Evolutionary conservation across 1,140 invertebrate genomes (phyloP).

Genomic region (Dinoponera quadriceps): DNA sequence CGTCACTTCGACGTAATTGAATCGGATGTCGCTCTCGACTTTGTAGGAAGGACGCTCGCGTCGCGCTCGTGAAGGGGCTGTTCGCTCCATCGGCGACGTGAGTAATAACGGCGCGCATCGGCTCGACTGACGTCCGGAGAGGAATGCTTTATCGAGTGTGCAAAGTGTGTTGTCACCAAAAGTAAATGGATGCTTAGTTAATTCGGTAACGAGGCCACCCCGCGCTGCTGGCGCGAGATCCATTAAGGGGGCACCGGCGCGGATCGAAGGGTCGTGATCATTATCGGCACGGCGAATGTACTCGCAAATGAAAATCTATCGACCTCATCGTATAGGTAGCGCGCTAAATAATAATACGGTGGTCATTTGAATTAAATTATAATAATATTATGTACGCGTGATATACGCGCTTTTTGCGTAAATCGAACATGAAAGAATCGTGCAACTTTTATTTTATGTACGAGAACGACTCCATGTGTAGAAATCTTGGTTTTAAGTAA

Average conservation of each 20-base stretch:
- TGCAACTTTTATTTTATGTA: background rate
- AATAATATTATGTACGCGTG: background rate
- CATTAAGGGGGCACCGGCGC: constrained; percentile 7
- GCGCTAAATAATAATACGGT: background rate
- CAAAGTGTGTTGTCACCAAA: constrained; percentile 60
- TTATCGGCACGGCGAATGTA: background rate
- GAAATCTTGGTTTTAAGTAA: too few species aligned
- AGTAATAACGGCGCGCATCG: constrained; percentile 56
- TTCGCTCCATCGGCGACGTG: constrained; percentile 53
- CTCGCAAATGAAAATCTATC: background rate
- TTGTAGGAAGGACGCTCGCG: constrained; percentile 43
- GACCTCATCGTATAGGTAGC: background rate
- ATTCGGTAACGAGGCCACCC: constrained; percentile 21
- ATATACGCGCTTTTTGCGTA: background rate
- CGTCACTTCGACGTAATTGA: constrained; percentile 57
- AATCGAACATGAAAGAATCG: background rate
- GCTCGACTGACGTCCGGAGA: constrained; percentile 36
- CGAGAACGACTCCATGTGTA: background rate
- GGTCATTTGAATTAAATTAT: background rate
- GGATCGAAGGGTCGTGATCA: background rate
- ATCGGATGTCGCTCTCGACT: constrained; percentile 55
- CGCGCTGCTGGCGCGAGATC: constrained; percentile 23
- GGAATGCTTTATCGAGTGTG: constrained; percentile 57
- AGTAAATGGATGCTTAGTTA: constrained; percentile 59
- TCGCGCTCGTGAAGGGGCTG: constrained; percentile 50